Percentiles rank a stretch among this genome's conserved stretches.
Evolutionary conservation across 2,888 invertebrate genomes (phyloP).

Genomic region (Kuschelorhynchus macadamiae): DNA sequence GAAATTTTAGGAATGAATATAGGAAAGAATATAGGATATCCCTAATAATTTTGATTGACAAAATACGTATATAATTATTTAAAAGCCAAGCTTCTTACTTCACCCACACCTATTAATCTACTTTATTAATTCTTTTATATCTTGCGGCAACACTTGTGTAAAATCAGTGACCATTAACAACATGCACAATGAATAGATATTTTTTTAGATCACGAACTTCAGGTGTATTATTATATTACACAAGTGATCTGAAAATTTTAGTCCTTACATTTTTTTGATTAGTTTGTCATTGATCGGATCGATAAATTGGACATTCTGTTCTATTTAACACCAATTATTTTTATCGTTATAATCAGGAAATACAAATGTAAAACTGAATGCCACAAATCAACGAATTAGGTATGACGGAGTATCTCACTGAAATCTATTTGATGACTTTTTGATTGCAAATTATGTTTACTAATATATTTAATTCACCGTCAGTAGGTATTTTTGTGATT

Average conservation of each 20-base stretch:
- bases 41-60: slow-evolving; percentile 39
- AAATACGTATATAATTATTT: slow-evolving; percentile 39
- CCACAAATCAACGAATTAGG: neutral
- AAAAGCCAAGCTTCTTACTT: slow-evolving; percentile 39
- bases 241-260: slow-evolving; percentile 37
- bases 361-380: neutral
- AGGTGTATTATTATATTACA: slow-evolving; percentile 47
- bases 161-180: slow-evolving; percentile 46
- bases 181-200: slow-evolving; percentile 36
- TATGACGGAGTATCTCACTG: too few species aligned
- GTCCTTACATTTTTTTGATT: slow-evolving; percentile 31
- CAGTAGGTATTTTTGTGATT: too few species aligned
- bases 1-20: too few species aligned
- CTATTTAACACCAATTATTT: neutral
- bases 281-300: slow-evolving; percentile 43
- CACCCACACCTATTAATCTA: slow-evolving; percentile 44
- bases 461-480: too few species aligned
- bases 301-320: neutral
- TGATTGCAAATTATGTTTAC: too few species aligned
- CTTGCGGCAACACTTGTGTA: slow-evolving; percentile 42
- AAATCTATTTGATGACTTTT: too few species aligned
- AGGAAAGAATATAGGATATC: neutral
- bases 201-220: slow-evolving; percentile 48
- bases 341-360: neutral
- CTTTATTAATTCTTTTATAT: slow-evolving; percentile 45